These are phyloP conservation scores for Heliconius himera DNA, from an alignment of 1,140 invertebrate species.

Conservation along the genomic window DNA sequence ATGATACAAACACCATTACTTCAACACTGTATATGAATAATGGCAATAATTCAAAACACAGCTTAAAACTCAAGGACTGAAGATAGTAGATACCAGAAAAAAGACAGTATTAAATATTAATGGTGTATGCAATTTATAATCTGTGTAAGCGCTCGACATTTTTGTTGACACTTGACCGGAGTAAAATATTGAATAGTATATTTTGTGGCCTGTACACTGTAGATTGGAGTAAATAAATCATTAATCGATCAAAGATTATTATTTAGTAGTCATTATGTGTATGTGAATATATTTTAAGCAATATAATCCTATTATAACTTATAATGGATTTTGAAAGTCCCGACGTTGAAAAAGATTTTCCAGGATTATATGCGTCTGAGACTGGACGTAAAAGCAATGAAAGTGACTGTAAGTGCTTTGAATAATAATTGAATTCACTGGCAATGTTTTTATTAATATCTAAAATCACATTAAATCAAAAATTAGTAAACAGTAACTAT, in stretches of 20 bases:
- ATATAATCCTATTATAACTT: slow-evolving; percentile 27
- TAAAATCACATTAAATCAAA: too few relatives aligned
- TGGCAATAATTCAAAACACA: too few relatives aligned
- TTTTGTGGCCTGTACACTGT: background rate
- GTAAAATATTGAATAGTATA: background rate
- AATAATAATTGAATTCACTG: background rate
- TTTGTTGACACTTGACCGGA: background rate
- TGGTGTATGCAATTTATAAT: background rate
- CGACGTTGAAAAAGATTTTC: slow-evolving; percentile 95
- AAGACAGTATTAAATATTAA: background rate
- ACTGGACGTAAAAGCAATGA: slow-evolving; percentile 89
- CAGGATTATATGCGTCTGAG: slow-evolving; percentile 92
- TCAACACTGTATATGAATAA: too few relatives aligned
- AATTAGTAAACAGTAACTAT: too few relatives aligned
- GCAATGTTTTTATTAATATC: background rate
- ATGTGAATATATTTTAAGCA: background rate
- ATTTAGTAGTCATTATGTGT: background rate
- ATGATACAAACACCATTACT: too few relatives aligned
- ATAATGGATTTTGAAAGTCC: slow-evolving; percentile 94
- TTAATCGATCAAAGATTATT: background rate
- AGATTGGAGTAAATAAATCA: background rate
- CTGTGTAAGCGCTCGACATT: background rate
- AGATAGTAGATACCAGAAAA: too few relatives aligned
- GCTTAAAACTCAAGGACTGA: too few relatives aligned
- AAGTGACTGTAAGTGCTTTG: slow-evolving; percentile 89